Conservation (phyloP, 64 coral and sea anemone genomes). For the Montipora foliosa region DNA sequence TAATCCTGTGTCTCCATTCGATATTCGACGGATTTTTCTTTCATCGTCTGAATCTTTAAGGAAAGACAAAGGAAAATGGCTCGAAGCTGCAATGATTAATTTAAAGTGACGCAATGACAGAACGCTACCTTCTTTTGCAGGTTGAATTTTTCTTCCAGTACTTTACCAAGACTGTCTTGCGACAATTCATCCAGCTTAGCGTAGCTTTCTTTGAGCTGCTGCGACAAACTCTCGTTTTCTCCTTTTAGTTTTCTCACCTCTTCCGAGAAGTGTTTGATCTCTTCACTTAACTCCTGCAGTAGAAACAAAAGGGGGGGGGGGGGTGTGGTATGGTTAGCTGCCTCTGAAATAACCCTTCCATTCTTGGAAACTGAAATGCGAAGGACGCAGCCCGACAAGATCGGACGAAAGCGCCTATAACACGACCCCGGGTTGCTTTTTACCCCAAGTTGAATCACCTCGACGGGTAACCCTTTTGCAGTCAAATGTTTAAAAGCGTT, state of each 20-base stretch:
- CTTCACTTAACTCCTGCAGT: background rate
- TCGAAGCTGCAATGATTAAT: background rate
- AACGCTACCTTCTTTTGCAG: constrained; percentile 73
- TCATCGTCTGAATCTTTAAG: constrained; percentile 73
- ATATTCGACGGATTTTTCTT: constrained; percentile 79
- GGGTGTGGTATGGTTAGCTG: background rate
- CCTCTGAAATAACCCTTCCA: too few species aligned
- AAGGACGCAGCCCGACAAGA: too few species aligned
- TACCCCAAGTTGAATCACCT: too few species aligned
- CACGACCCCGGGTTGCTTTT: too few species aligned
- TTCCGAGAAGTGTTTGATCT: background rate
- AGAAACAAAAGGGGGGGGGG: background rate
- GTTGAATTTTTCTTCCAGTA: constrained; percentile 80
- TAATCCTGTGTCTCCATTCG: constrained; percentile 77
- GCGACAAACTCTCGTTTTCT: constrained; percentile 76
- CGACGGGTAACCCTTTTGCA: too few species aligned
- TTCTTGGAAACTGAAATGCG: too few species aligned
- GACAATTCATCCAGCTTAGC: constrained; percentile 70
- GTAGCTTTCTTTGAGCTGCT: constrained; percentile 64
- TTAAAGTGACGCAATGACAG: background rate
- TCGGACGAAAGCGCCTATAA: too few species aligned
- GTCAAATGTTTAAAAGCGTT: too few species aligned
- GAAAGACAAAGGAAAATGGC: background rate
- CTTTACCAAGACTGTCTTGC: constrained; percentile 33
- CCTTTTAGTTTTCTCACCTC: constrained; percentile 59